Base-by-base conservation (phyloP, 2,888 invertebrate genomes). In the Macrophya alboannulata region DNA sequence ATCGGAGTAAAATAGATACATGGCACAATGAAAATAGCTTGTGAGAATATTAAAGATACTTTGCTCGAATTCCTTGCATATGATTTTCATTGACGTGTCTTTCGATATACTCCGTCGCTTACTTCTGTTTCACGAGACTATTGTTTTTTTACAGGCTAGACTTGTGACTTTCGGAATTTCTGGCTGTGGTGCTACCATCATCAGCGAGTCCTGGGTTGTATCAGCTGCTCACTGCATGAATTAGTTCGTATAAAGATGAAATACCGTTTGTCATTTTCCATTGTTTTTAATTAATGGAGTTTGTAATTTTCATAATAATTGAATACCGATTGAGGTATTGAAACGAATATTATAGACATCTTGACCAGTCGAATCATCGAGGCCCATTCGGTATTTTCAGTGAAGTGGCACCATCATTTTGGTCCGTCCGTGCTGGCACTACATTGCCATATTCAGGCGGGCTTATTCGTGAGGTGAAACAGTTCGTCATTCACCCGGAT, bases 201-300 rank as follows among this genome's bases (percentile, higher is more conserved):
- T 85, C n/a, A 68, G 12, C 37, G 85, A 85, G 17, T 65, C 25
- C 45, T 85, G 85, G 85, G 21, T 85, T 65, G 65, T 85, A 68
- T 65, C 77, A 15, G 79, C 79, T 45, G 85, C 85, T n/a, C 79
- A 85, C 68, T 85, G 85, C 79, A 10, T 74, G 21, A 43, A 10
- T 5, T 37, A 40, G 84, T 84, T 40, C 1, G 76, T 43, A 43
- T 17, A 43, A 62, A 21, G 0, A 6, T 25, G 1, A n/a, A n/a
- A 68, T 37, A 68, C 31, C 31, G 31, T 68, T 15, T 21, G 15
- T 37, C 6, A n/a, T n/a, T n/a, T n/a, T n/a, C n/a, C n/a, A n/a
- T n/a, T n/a, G n/a, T n/a, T n/a, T n/a, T n/a, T n/a, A n/a, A 37
- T 15, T 37, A 4, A 15, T 31, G 31, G 6, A 37, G 25, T 10